Conservation (phyloP, 2,797 vertebrate species). For the Schizothorax lantsangensis region DNA sequence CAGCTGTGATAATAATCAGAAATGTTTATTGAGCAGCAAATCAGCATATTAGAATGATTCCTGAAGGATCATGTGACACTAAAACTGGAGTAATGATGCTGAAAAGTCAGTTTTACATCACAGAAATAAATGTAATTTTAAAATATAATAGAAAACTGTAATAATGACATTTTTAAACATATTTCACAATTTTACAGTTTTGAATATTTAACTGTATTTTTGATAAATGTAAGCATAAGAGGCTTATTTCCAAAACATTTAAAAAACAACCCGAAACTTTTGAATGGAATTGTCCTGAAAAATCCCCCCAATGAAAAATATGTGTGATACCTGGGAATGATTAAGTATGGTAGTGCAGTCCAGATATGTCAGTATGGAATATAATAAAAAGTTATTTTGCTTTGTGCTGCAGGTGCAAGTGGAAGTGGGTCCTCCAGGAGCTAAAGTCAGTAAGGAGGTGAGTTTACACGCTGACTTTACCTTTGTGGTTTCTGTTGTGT, state of each 20-base stretch:
- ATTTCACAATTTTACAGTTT: not conserved
- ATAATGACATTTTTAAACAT: not conserved
- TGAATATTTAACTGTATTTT: not conserved
- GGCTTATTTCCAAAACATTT: not conserved
- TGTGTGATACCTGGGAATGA: not conserved
- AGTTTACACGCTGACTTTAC: not conserved
- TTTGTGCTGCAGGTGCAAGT: conserved; percentile 74
- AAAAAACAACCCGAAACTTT: not conserved
- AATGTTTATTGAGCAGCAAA: not conserved
- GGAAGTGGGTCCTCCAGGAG: conserved; percentile 66
- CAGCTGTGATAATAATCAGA: too few relatives aligned
- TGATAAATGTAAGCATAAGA: not conserved
- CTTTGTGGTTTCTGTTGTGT: conserved; percentile 33
- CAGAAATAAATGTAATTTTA: not conserved
- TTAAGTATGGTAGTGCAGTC: not conserved
- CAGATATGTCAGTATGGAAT: not conserved
- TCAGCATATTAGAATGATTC: not conserved
- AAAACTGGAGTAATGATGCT: not conserved
- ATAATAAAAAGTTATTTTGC: not conserved
- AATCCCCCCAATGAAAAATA: not conserved
- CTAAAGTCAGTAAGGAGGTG: conserved; percentile 69
- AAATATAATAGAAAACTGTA: not conserved
- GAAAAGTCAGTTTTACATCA: not conserved
- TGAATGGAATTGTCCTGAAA: not conserved
- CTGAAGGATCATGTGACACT: not conserved